These are phyloP conservation scores for Bubo bubo DNA, from an alignment of 2,113 vertebrate species.

Conservation along the genomic window DNA sequence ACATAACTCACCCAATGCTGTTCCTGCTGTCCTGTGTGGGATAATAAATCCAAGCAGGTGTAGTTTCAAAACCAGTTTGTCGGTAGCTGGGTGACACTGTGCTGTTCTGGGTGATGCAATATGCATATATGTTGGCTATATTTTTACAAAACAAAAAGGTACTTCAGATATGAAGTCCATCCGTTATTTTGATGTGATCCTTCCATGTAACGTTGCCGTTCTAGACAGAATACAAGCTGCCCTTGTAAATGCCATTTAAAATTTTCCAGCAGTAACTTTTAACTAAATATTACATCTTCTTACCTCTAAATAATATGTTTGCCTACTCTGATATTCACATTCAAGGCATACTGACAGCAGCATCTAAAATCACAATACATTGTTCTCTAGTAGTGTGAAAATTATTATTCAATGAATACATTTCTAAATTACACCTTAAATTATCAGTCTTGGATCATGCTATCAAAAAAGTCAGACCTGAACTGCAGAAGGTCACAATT, in stretches of 20 bases:
- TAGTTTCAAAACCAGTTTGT: neutral
- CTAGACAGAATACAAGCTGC: neutral
- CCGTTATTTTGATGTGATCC: neutral
- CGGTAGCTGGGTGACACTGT: neutral
- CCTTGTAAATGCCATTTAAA: neutral
- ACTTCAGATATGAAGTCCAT: neutral
- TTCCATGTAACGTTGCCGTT: neutral
- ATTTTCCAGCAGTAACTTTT: neutral
- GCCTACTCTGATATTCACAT: neutral
- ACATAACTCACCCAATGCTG: rapidly evolving
- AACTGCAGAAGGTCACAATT: neutral
- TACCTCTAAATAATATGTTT: neutral
- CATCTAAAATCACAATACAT: neutral
- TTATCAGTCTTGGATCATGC: conserved; percentile 5
- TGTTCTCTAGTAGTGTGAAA: conserved; percentile 39
- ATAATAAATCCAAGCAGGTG: neutral
- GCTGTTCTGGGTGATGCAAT: neutral
- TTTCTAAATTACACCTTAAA: conserved; percentile 41
- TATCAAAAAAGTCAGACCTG: neutral
- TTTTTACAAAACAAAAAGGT: neutral
- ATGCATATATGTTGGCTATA: neutral
- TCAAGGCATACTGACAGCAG: neutral
- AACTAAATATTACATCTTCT: neutral
- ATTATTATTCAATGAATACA: conserved; percentile 35
- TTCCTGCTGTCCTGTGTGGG: rapidly evolving